A percentile compares a stretch with the other conserved stretches of the same genome.
These are phyloP conservation scores for Rattus rattus DNA, from an alignment of 2,113 vertebrate species.

Conservation along the genomic window DNA sequence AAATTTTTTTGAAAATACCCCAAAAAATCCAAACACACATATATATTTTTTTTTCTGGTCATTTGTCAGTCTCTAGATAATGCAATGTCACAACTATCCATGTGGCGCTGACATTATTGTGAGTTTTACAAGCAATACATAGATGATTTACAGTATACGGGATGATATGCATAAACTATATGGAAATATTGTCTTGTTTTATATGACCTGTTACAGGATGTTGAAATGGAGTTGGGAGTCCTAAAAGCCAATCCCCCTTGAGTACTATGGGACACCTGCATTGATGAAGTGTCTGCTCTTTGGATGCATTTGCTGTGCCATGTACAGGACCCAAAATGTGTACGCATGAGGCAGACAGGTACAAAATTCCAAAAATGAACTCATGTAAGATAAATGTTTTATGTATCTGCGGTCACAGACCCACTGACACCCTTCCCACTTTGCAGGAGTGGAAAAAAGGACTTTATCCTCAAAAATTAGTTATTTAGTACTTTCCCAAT, in stretches of 20 bases:
- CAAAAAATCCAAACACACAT: not conserved
- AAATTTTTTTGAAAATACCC: not conserved
- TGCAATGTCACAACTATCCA: not conserved
- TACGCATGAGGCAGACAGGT: not conserved
- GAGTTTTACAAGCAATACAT: not conserved
- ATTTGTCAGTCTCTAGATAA: not conserved
- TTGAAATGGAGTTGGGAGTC: not conserved
- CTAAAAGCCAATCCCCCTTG: not conserved
- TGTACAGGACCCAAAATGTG: not conserved
- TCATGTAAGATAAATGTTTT: not conserved
- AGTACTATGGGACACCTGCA: too few species aligned
- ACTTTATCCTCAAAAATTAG: slow-evolving; percentile 3
- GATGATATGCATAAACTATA: not conserved
- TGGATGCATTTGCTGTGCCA: not conserved
- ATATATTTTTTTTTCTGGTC: not conserved
- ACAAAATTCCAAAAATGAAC: not conserved
- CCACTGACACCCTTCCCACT: not conserved
- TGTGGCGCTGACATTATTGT: not conserved
- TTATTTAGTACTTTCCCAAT: slow-evolving; percentile 38
- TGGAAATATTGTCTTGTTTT: not conserved
- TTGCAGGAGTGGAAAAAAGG: not conserved
- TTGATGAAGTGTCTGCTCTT: not conserved
- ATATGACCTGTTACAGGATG: not conserved
- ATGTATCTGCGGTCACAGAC: not conserved
- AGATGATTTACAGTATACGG: not conserved